These are phyloP conservation scores for Helarctos malayanus DNA, from an alignment of 2,797 vertebrate species.

Conservation along the genomic window DNA sequence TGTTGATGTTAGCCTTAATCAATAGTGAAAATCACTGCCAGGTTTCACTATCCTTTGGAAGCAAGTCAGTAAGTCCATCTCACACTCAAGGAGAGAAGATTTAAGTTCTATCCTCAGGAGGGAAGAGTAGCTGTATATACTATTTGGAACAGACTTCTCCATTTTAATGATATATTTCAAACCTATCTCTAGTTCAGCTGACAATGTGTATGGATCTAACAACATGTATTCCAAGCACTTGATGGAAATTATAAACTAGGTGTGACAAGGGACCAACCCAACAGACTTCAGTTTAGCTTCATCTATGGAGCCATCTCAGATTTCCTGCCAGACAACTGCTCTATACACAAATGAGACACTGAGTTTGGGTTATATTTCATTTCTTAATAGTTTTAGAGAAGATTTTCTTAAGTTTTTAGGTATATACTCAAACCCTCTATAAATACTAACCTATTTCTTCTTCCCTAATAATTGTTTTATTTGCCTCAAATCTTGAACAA, in stretches of 20 bases:
- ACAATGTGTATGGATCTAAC: background rate
- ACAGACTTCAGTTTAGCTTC: background rate
- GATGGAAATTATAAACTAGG: background rate
- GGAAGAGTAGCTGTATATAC: background rate
- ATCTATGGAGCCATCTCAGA: background rate
- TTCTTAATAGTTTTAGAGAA: constrained; percentile 2
- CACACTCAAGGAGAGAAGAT: background rate
- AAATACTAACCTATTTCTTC: background rate
- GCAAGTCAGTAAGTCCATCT: background rate
- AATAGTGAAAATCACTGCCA: background rate
- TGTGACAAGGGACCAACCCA: background rate
- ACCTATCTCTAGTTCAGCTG: background rate
- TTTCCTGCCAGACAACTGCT: background rate
- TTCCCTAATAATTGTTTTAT: background rate
- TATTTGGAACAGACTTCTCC: background rate
- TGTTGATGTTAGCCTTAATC: background rate
- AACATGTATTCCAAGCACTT: background rate
- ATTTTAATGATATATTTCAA: background rate
- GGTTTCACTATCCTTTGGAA: background rate
- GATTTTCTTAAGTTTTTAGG: background rate
- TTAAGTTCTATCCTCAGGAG: background rate
- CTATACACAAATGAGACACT: background rate
- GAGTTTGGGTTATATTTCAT: background rate
- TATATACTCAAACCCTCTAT: background rate
- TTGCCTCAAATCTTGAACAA: background rate